Evolutionary conservation across 2,888 invertebrate species (phyloP).

Genomic region (Chesias legatella): DNA sequence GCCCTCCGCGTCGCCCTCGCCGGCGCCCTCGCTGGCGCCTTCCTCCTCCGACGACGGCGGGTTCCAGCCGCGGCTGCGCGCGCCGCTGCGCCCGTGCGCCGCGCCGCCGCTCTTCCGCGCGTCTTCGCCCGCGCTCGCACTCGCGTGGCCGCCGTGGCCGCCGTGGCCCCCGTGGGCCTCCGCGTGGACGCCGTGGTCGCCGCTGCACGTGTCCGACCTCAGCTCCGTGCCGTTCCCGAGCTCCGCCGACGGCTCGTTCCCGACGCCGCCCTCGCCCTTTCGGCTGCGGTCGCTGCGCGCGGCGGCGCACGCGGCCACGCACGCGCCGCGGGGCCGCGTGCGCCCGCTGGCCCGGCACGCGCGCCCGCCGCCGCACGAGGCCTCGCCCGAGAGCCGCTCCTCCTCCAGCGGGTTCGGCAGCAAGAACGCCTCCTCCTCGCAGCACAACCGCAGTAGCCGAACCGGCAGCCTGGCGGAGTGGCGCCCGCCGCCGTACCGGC

Average conservation of each 20-base stretch:
- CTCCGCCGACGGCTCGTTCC: constrained; percentile 89
- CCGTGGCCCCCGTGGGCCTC: constrained; percentile 84
- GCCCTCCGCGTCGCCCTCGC: constrained; percentile 50
- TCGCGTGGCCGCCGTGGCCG: constrained; percentile 78
- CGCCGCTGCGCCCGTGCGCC: constrained; percentile 83
- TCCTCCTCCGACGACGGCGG: constrained; percentile 91
- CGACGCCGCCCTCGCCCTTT: constrained; percentile 86
- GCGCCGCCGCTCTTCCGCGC: constrained; percentile 68
- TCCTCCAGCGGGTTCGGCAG: constrained; percentile 95
- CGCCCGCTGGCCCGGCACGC: constrained; percentile 80
- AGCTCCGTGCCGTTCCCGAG: constrained; percentile 92
- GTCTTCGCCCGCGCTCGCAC: constrained; percentile 65
- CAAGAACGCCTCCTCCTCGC: constrained; percentile 91
- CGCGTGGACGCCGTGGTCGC: constrained; percentile 85
- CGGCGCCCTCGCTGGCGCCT: constrained; percentile 60
- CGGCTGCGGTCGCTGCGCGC: constrained; percentile 84
- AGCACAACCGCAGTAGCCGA: constrained; percentile 88
- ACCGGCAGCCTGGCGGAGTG: constrained; percentile 87
- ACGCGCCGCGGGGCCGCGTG: constrained; percentile 63
- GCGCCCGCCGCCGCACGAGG: constrained; percentile 85
- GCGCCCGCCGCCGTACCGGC: constrained; percentile 89
- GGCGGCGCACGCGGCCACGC: constrained; percentile 79
- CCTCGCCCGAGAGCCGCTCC: constrained; percentile 92
- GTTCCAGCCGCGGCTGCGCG: constrained; percentile 83
- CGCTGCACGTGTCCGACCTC: constrained; percentile 90